Base-by-base conservation (phyloP, 2,113 vertebrate genomes). In the Grammomys dolichurus region DNA sequence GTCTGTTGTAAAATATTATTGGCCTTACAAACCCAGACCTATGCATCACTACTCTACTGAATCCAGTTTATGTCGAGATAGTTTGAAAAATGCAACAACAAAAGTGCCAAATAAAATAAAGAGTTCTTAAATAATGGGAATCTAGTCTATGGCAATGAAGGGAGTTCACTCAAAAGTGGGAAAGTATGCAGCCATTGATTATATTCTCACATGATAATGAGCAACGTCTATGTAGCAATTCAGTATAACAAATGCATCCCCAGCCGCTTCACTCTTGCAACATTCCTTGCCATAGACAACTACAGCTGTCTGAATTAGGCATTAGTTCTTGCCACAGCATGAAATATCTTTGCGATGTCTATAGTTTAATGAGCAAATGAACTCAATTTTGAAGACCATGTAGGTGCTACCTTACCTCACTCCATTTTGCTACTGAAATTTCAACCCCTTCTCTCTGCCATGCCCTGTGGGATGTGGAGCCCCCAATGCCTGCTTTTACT, bases 1-100 rank as follows among this genome's bases (percentile, higher is more conserved):
- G 63, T 7, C 72, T 60, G 24, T 63, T 73, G 77, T 95, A 96
- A 94, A 96, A 93, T 69, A 93, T 77, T 63, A 87, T 72, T 80
- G 72, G n/a, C 72, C 88, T 86, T 65, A 11, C 0, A 43, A 88
- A 90, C 19, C 60, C 51, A 89, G 69, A 51, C 95, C 31, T 90
- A 51, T 31, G 85, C 19, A 92, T 82, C 87, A 17, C 56, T 88
- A 60, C 67, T 80, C 63, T 81, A 46, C 28, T 69, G 43, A 88
- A 94, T 82, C 8, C 24, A 58, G 58, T 77, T 96, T 93, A 93
- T 90, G 43, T 60, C 76, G 78, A 87, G 58, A 86, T 6, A 31
- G 81, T 60, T 60, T 89, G 20, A 89, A 81, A 26, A 92, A 90
- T 46, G 14, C 0, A 36, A 58, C 43, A 48, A 19, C 82, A 58